A percentile compares a stretch with the other conserved stretches of the same genome.
These are phyloP conservation scores for Epizoanthus fatuus DNA, from an alignment of 92 coral and sea anemone species.

Conservation along the genomic window DNA sequence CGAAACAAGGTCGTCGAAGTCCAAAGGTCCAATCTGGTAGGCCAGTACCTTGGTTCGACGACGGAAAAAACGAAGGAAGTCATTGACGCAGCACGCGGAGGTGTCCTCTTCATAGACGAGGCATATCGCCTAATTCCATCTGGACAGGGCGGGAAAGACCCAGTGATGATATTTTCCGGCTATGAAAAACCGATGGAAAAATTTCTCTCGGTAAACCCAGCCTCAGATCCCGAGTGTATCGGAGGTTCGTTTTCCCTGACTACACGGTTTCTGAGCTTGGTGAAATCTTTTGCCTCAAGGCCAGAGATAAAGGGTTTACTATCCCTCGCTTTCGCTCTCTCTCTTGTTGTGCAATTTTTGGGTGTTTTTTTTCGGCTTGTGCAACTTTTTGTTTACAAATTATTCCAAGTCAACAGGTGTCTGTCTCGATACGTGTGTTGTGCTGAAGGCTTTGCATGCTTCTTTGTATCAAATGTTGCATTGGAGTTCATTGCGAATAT, in stretches of 20 bases:
- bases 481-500: no score
- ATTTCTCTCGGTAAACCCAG: constrained; percentile 4
- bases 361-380: no score
- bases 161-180: constrained; percentile 18
- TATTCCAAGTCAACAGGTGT: no score
- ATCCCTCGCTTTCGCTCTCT: no score
- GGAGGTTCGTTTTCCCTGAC: background rate
- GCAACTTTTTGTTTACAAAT: no score
- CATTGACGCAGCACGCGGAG: background rate
- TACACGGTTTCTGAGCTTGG: background rate
- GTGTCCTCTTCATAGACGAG: constrained; percentile 6
- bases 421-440: no score
- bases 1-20: constrained; percentile 7
- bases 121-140: constrained; percentile 9
- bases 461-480: no score
- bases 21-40: constrained; percentile 13
- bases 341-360: no score
- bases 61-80: constrained; percentile 11
- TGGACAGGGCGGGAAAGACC: constrained; percentile 1
- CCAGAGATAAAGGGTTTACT: background rate
- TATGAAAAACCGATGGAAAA: background rate
- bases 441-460: no score
- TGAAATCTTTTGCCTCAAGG: background rate
- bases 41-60: background rate
- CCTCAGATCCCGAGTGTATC: constrained; percentile 1